Conservation (phyloP, 2,113 vertebrate genomes). For the Litocranius walleri region DNA sequence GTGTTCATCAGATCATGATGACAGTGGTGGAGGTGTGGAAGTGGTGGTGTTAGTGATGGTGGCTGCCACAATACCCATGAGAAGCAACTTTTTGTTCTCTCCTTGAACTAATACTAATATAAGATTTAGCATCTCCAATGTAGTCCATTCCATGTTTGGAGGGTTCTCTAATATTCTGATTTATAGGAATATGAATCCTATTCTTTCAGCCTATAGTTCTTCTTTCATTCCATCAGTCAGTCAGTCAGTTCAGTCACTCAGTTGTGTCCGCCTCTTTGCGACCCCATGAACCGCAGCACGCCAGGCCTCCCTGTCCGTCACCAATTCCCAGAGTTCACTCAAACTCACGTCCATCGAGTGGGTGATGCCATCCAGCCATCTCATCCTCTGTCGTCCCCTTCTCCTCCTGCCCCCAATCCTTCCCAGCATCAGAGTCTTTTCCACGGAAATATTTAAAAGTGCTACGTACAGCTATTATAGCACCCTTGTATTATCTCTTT, state of each 20-base stretch:
- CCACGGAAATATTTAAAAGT: background rate
- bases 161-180: background rate
- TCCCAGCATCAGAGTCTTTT: no score
- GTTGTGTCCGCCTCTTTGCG: no score
- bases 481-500: background rate
- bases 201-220: conserved; percentile 2
- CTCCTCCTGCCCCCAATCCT: no score
- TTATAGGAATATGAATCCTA: background rate
- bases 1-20: background rate
- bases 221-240: background rate
- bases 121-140: background rate
- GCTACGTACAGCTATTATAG: background rate
- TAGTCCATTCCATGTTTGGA: background rate
- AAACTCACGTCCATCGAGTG: no score
- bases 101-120: background rate
- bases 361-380: no score
- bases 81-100: background rate
- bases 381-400: no score
- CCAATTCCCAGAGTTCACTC: no score
- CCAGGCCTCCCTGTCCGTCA: no score
- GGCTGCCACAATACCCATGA: background rate
- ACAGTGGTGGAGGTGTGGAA: background rate
- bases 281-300: no score
- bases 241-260: no score
- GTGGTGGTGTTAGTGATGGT: background rate